These are phyloP conservation scores for Enteromius treurensis DNA, from an alignment of 2,797 vertebrate species.

Conservation along the genomic window DNA sequence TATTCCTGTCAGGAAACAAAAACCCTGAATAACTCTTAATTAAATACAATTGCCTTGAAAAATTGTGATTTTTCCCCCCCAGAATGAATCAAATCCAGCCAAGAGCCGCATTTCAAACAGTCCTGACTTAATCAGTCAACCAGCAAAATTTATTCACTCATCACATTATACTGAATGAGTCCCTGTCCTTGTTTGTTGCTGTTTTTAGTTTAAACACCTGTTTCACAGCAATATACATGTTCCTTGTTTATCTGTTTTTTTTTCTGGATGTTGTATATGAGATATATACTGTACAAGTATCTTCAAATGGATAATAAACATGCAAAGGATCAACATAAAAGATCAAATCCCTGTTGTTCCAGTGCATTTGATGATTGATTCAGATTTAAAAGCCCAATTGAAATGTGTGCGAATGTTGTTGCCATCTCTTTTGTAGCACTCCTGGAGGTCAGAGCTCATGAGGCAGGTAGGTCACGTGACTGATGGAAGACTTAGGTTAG, in stretches of 20 bases:
- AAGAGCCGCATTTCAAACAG: not conserved
- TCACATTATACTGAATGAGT: not conserved
- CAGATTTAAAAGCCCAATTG: not conserved
- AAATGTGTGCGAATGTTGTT: not conserved
- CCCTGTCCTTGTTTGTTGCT: not conserved
- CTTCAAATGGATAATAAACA: not conserved
- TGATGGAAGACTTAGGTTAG: conserved; percentile 65
- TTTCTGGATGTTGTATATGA: not conserved
- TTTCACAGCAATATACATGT: not conserved
- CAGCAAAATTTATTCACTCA: not conserved
- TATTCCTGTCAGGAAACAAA: not conserved
- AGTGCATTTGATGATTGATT: not conserved
- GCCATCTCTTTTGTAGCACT: not conserved
- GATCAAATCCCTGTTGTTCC: not conserved
- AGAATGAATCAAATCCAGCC: not conserved
- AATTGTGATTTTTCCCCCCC: not conserved
- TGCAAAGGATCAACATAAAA: not conserved
- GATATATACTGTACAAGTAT: no score
- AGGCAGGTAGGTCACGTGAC: conserved; percentile 71
- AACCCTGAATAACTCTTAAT: not conserved
- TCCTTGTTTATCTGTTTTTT: not conserved
- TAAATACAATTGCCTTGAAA: not conserved
- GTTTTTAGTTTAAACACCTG: not conserved
- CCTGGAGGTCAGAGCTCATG: conserved; percentile 56
- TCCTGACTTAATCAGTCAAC: not conserved